These are phyloP conservation scores for Lasioglossum albipes DNA, from an alignment of 1,140 invertebrate genomes.

Conservation along the genomic window DNA sequence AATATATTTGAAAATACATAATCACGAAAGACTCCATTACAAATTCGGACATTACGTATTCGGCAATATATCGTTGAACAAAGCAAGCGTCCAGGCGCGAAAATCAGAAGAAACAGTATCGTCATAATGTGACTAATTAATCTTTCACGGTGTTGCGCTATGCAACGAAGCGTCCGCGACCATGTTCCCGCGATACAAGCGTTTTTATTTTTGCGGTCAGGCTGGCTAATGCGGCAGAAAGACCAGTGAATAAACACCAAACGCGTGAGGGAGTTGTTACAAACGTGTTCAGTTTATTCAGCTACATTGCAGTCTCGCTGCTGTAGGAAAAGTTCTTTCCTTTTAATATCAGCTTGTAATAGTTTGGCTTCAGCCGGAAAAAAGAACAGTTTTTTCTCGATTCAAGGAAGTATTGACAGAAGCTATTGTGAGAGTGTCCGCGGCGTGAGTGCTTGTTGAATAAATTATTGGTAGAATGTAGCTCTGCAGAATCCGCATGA, in stretches of 20 bases:
- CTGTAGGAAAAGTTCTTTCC: background rate
- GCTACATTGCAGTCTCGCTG: background rate
- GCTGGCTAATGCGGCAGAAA: background rate
- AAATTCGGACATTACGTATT: no score
- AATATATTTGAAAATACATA: no score
- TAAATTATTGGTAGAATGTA: background rate
- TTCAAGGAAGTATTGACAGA: background rate
- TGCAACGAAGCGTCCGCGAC: no score
- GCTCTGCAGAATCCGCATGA: background rate
- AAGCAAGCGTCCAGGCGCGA: no score
- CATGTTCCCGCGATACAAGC: no score
- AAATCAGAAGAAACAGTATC: no score
- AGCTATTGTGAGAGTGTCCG: background rate
- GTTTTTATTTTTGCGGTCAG: no score
- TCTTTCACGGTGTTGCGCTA: no score
- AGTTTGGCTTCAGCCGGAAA: background rate
- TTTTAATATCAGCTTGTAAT: background rate
- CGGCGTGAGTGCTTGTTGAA: background rate
- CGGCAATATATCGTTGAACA: no score
- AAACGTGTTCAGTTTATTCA: background rate
- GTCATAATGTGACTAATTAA: no score
- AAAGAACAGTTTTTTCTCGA: background rate
- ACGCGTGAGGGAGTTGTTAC: background rate
- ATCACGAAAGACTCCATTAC: no score
- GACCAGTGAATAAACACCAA: background rate